A percentile compares a stretch with the other conserved stretches of the same genome.
Evolutionary conservation across 2,888 invertebrate species (phyloP).

Genomic region (Habroteleia sp.): DNA sequence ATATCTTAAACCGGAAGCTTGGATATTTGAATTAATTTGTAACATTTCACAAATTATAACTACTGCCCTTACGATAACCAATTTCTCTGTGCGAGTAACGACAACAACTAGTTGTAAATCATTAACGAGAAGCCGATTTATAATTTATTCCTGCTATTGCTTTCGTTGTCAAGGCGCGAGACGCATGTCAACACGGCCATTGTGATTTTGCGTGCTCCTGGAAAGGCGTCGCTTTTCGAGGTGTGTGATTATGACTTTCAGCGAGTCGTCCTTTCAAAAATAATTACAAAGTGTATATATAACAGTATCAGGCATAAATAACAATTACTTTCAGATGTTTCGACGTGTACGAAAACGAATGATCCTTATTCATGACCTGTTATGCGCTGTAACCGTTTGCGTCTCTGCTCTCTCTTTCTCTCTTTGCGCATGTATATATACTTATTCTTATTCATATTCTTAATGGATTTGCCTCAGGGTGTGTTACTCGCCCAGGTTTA

Average conservation of each 20-base stretch:
- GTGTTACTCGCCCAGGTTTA: constrained; percentile 16
- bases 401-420: too few relatives aligned
- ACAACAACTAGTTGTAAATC: too few relatives aligned
- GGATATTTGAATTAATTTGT: too few relatives aligned
- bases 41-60: too few relatives aligned
- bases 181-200: not conserved
- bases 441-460: constrained; percentile 62
- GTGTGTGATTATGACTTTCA: not conserved
- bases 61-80: too few relatives aligned
- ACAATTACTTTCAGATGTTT: constrained; percentile 58
- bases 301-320: constrained; percentile 51
- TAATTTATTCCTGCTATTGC: not conserved
- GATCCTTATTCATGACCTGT: constrained; percentile 61
- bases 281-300: constrained; percentile 25
- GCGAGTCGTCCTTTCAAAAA: not conserved
- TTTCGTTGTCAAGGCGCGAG: not conserved
- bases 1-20: too few relatives aligned
- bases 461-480: constrained; percentile 61
- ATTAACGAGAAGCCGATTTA: constrained; percentile 4
- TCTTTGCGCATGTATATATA: too few relatives aligned
- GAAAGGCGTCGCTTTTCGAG: not conserved
- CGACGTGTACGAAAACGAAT: constrained; percentile 54
- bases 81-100: too few relatives aligned
- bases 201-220: constrained; percentile 1
- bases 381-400: constrained; percentile 58